Evolutionary conservation across 1,140 invertebrate species (phyloP).

Genomic region (Bombus balteatus): DNA sequence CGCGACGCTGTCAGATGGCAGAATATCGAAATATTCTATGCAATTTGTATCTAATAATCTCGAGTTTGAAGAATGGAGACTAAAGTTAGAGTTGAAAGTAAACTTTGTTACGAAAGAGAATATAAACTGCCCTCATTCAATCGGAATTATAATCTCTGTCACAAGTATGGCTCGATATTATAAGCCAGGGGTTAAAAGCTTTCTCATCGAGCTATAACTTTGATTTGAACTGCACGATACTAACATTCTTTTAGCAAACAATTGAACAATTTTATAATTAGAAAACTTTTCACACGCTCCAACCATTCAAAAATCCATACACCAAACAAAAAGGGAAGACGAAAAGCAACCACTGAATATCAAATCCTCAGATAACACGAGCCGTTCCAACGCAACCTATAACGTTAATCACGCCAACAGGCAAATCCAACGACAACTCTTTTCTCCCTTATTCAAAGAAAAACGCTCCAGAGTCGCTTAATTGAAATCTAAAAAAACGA

Average conservation of each 20-base stretch:
- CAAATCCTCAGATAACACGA: background rate
- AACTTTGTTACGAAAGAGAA: background rate
- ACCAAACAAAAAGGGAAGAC: background rate
- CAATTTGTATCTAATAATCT: background rate
- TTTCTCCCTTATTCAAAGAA: background rate
- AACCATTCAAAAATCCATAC: background rate
- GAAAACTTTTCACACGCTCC: background rate
- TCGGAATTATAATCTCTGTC: background rate
- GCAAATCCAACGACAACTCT: background rate
- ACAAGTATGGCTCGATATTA: background rate
- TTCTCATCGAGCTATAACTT: background rate
- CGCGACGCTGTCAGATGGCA: no score
- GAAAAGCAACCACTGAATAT: background rate
- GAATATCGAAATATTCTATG: background rate
- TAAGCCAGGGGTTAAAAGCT: background rate
- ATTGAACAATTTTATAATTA: background rate
- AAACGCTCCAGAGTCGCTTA: background rate
- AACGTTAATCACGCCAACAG: background rate
- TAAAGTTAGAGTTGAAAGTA: background rate
- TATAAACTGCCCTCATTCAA: background rate
- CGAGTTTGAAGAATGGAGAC: background rate
- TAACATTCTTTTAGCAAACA: background rate
- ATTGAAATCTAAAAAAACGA: slow-evolving; percentile 31
- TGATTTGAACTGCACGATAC: background rate
- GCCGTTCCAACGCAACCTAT: background rate